Evolutionary conservation across 2,113 vertebrate genomes (phyloP).

Genomic region (Hypocryptadius cinnamomeus): DNA sequence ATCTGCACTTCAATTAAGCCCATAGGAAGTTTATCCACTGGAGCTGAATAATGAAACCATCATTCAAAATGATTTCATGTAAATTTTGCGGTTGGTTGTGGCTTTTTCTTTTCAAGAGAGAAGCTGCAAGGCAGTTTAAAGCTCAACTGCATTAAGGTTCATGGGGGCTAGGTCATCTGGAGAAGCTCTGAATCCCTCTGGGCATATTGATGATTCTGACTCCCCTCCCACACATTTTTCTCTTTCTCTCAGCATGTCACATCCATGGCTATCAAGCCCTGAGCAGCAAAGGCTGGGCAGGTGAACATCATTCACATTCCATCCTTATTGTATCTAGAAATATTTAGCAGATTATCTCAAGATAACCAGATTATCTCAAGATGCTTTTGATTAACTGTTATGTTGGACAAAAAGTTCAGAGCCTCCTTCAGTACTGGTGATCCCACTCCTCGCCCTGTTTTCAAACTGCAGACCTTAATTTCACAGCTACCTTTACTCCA

Average conservation of each 20-base stretch:
- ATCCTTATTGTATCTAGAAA: not conserved
- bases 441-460: not conserved
- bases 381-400: not conserved
- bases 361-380: not conserved
- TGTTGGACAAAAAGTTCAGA: not conserved
- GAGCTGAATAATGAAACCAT: constrained; percentile 44
- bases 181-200: not conserved
- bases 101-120: not conserved
- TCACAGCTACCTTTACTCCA: not conserved
- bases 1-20: constrained; percentile 14
- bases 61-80: constrained; percentile 12
- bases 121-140: constrained; percentile 35
- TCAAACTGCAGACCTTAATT: not conserved
- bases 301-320: not conserved
- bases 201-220: not conserved
- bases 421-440: not conserved
- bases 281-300: not conserved
- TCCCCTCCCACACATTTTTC: not conserved
- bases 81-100: not conserved
- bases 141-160: constrained; percentile 2
- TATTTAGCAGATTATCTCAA: not conserved
- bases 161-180: not conserved
- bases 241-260: not conserved
- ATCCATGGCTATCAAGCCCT: not conserved
- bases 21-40: constrained; percentile 30